These are phyloP conservation scores for Clavelina lepadiformis DNA, from an alignment of 23 tunicate species.

Conservation along the genomic window DNA sequence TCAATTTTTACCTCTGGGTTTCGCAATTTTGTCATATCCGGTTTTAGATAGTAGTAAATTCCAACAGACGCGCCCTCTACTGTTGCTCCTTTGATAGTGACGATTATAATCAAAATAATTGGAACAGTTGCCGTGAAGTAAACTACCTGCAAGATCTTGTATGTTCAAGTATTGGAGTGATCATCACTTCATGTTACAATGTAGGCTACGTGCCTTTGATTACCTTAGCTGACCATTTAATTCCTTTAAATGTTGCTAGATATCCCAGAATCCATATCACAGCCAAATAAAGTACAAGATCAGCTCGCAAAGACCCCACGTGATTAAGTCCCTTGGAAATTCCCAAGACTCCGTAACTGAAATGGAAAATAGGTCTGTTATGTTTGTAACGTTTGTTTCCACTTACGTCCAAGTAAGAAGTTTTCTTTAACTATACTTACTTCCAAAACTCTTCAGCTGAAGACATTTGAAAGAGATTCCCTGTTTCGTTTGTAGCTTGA, in stretches of 20 bases:
- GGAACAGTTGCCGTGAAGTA: slow-evolving; percentile 60
- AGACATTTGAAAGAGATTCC: slow-evolving; percentile 1
- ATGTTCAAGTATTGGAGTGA: background rate
- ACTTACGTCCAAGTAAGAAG: too few relatives aligned
- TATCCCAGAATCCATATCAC: slow-evolving; percentile 34
- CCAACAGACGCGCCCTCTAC: slow-evolving; percentile 51
- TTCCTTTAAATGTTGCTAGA: slow-evolving; percentile 41
- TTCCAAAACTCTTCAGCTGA: slow-evolving; percentile 40
- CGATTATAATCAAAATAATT: slow-evolving; percentile 27
- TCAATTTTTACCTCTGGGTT: slow-evolving; percentile 9
- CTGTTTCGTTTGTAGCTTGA: too few relatives aligned
- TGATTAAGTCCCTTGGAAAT: slow-evolving; percentile 31
- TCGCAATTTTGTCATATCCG: slow-evolving; percentile 10
- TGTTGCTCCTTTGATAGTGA: slow-evolving; percentile 40
- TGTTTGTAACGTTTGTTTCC: background rate
- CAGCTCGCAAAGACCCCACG: slow-evolving; percentile 24
- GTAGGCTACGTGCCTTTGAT: background rate
- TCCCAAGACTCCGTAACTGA: slow-evolving; percentile 21
- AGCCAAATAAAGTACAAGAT: slow-evolving; percentile 24
- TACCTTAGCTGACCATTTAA: slow-evolving; percentile 57
- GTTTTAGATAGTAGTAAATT: slow-evolving; percentile 26
- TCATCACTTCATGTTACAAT: background rate
- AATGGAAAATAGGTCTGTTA: background rate
- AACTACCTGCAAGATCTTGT: slow-evolving; percentile 30
- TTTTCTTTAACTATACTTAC: slow-evolving; percentile 1